Evolutionary conservation across 1,140 invertebrate genomes (phyloP), one percentile per base, ranked within the genome.

Genomic region (Heterodera carotae): DNA sequence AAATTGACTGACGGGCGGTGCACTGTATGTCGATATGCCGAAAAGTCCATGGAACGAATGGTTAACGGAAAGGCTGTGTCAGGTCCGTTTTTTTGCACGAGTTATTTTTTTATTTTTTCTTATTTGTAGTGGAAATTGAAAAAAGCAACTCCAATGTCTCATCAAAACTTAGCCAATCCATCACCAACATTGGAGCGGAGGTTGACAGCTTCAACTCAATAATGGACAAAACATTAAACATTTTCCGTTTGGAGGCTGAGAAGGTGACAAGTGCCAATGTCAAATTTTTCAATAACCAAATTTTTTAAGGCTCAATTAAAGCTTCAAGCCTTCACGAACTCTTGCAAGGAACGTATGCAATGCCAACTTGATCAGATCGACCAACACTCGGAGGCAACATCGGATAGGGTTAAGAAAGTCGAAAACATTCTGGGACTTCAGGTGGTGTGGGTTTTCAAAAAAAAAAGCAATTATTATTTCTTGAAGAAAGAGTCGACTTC

Each of bases 1-100:
- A 22, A 53, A 18, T 43, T 81, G 36, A 43, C 12, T n/a, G 34
- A 78, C 22, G 72, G 15, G 22, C 84, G 81, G 39, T 6, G n/a
- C 22, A 18, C 29, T 22, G 31, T 80, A 43, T 15, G 18, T 7
- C 29, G 2, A 34, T 80, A 78, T 6, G 68, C 29, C 15, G 53
- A 53, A 7, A 18, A 2, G 8, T n/a, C 75, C 22, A 34, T 48
- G 2, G 39, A 27, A 3, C 76, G 25, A 60, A 68, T 77, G 76
- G 39, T 10, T 0, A 36, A 48, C 0, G 33, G 15, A 31, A 79
- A 76, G 56, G 31, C 15, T 39, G 22, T 53, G 15, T 39, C 56
- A 29, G 36, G 29, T 56, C 6, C n/a, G n/a, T n/a, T n/a, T n/a
- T n/a, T n/a, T n/a, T n/a, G n/a, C n/a, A n/a, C n/a, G n/a, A 53